These are phyloP conservation scores for Saccostrea cuccullata DNA, from an alignment of 1,140 invertebrate genomes.

Conservation along the genomic window DNA sequence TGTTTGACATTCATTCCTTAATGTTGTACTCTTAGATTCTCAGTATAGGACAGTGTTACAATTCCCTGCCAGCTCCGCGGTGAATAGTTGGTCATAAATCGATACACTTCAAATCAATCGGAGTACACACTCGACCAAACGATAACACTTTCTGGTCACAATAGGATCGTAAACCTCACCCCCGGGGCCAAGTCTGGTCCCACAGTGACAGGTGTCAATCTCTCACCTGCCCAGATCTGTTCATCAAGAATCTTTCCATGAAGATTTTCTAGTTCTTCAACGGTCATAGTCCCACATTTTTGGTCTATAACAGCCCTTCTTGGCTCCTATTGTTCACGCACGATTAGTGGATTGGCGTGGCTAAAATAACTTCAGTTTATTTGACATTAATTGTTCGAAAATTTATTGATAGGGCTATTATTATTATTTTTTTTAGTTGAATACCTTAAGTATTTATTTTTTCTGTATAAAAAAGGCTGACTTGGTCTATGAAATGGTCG, in stretches of 20 bases:
- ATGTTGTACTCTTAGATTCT: not conserved
- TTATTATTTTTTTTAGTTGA: too few relatives aligned
- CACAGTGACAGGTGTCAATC: not conserved
- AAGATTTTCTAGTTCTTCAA: not conserved
- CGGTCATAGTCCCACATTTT: too few relatives aligned
- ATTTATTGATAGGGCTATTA: too few relatives aligned
- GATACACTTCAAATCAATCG: not conserved
- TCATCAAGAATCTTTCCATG: not conserved
- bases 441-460: too few relatives aligned
- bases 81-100: not conserved
- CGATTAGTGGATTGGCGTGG: too few relatives aligned
- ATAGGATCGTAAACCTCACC: not conserved
- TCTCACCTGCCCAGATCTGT: not conserved
- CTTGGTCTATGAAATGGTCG: too few relatives aligned
- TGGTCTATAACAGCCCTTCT: too few relatives aligned
- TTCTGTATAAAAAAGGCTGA: too few relatives aligned
- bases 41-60: not conserved
- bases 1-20: not conserved
- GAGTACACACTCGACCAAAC: not conserved
- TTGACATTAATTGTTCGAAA: too few relatives aligned
- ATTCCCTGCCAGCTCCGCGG: not conserved
- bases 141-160: not conserved
- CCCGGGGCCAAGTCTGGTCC: slow-evolving; percentile 2
- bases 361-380: too few relatives aligned
- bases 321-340: too few relatives aligned